phyloP scores from a whole-genome alignment of 2,113 vertebrate species.

The Phyllostomus hastatus region DNA sequence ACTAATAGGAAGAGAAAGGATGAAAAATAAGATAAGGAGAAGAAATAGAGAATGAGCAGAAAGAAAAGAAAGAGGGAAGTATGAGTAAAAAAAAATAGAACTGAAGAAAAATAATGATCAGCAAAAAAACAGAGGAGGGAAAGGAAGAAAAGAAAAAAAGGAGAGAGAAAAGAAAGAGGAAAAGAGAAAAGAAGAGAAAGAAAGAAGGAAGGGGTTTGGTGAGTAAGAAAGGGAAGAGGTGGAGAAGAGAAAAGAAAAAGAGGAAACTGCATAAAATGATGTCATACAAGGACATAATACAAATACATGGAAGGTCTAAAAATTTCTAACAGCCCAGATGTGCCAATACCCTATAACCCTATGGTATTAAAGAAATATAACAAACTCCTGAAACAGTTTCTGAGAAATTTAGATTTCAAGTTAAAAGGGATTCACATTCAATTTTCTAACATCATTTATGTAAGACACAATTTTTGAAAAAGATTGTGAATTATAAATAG shows the following conservation, averaged over 20 bases:
- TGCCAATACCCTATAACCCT: not conserved
- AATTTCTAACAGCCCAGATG: not conserved
- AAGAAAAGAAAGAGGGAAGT: not conserved
- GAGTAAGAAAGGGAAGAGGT: not conserved
- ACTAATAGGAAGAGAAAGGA: no score
- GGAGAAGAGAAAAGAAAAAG: not conserved
- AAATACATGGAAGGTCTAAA: not conserved
- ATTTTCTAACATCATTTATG: not conserved
- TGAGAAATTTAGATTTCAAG: not conserved
- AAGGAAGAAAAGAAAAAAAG: not conserved
- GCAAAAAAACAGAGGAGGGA: not conserved
- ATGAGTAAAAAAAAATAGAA: not conserved
- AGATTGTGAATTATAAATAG: not conserved
- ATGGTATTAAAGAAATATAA: not conserved
- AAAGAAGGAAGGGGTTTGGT: not conserved
- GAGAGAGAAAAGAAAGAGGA: not conserved
- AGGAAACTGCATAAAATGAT: not conserved
- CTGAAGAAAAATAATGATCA: not conserved
- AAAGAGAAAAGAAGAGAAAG: not conserved
- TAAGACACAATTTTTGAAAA: not conserved
- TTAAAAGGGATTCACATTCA: not conserved
- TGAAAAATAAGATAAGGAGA: not conserved
- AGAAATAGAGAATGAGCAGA: not conserved
- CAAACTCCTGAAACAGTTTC: not conserved
- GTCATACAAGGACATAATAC: not conserved